phyloP scores from a whole-genome alignment of 2,113 vertebrate species.

The Gobius niger region DNA sequence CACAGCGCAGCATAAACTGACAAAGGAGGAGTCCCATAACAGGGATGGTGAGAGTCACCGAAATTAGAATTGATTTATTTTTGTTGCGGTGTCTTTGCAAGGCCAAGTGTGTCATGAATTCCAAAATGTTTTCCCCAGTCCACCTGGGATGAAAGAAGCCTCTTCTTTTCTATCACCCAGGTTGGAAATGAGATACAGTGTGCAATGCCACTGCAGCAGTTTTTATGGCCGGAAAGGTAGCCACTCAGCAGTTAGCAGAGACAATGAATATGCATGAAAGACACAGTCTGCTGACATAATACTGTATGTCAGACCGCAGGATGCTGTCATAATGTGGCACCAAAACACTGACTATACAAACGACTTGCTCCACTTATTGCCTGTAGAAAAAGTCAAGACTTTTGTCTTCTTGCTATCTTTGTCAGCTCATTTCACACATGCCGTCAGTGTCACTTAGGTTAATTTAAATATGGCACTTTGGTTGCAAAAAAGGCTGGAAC shows the following conservation, averaged over 20 bases:
- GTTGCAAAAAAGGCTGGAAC: slow-evolving; percentile 32
- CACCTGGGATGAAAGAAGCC: slow-evolving; percentile 13
- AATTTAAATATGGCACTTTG: slow-evolving; percentile 28
- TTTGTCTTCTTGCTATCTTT: slow-evolving; percentile 28
- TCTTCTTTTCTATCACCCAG: slow-evolving; percentile 21
- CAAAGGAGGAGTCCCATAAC: slow-evolving; percentile 87
- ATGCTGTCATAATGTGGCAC: slow-evolving; percentile 29
- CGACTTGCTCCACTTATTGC: neutral
- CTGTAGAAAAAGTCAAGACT: slow-evolving; percentile 8
- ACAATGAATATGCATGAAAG: slow-evolving; percentile 67
- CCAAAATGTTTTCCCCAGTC: slow-evolving; percentile 1
- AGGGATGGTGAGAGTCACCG: slow-evolving; percentile 83
- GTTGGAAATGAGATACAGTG: slow-evolving; percentile 21
- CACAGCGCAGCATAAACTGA: slow-evolving; percentile 87
- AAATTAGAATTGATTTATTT: slow-evolving; percentile 48
- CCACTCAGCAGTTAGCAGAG: slow-evolving; percentile 52
- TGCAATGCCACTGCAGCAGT: slow-evolving; percentile 37
- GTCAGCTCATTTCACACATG: slow-evolving; percentile 29
- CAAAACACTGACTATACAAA: slow-evolving; percentile 11
- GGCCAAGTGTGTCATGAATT: slow-evolving; percentile 42
- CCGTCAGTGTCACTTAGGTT: slow-evolving; percentile 23
- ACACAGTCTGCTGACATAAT: slow-evolving; percentile 62
- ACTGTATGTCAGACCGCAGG: slow-evolving; percentile 39
- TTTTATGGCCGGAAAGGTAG: slow-evolving; percentile 40
- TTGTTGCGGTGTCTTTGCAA: slow-evolving; percentile 21